Base-by-base conservation (phyloP, 2,888 invertebrate genomes). In the Pristionchus arcanus region DNA sequence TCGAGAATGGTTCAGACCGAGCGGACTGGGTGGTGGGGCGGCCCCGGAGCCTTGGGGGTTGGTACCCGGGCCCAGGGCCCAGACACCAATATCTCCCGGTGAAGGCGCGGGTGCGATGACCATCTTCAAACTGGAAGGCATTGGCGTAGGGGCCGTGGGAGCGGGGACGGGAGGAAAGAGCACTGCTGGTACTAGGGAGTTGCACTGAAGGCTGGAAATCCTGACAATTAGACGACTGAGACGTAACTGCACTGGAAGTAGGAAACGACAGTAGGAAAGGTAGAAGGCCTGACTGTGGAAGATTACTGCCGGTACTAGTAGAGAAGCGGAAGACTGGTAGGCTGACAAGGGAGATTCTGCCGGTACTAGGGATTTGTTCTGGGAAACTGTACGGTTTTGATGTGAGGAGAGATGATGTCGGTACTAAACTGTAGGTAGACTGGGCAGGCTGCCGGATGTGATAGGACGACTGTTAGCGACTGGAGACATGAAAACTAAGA, bases 21-120 rank as follows among this genome's bases (percentile, higher is more conserved):
- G n/a, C 11, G 42, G n/a, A 81, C n/a, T 31, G 71, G 16, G n/a
- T 15, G 71, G 71, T 71, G 31, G 71, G 71, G 34, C 34, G 42
- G 21, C 13, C 83, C 55, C 31, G 19, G 83, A 16, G 77, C 19
- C 59, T 1, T 7, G 19, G 34, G 81, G 28, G 15, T n/a, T n/a
- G 77, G 28, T 53, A 9, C 21, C 13, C 0, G 0, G 13, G 3
- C 28, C 55, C 59, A 2, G 59, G 84, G 59, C 84, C 84, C 84
- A 59, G 59, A 34, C 84, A 25, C 34, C 55, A 55, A 85, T 85
- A 25, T 42, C 84, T 34, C 84, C 84, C 84, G 84, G 59, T 85
- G 84, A 85, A 85, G 81, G n/a, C 3, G 0, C 2, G 1, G 3
- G 1, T 25, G 21, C 11, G 74, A 16, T 77, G 21, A 5, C 4